Evolutionary conservation across 2,113 vertebrate genomes (phyloP).

Genomic region (Peromyscus californicus): DNA sequence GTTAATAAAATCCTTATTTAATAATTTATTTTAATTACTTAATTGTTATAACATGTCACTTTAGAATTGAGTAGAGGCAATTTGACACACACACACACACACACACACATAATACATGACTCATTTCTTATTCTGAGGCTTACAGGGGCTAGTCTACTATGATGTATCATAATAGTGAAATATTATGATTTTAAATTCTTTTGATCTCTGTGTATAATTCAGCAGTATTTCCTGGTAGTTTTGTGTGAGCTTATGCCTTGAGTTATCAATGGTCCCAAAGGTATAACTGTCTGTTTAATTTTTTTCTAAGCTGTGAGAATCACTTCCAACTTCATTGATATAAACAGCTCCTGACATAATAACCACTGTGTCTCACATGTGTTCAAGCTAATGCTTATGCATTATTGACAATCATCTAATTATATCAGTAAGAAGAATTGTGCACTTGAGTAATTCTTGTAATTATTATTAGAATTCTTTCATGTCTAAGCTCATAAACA

Average conservation of each 20-base stretch:
- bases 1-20: not conserved
- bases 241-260: not conserved
- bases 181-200: not conserved
- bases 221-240: not conserved
- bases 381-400: not conserved
- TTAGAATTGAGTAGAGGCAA: not conserved
- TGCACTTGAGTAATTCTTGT: constrained; percentile 56
- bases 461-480: constrained; percentile 63
- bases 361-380: not conserved
- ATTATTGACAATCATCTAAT: constrained; percentile 58
- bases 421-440: constrained; percentile 45
- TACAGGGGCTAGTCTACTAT: not conserved
- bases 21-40: not conserved
- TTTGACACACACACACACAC: not conserved
- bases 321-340: not conserved
- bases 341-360: not conserved
- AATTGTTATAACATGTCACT: not conserved
- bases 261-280: not conserved
- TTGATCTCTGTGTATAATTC: not conserved
- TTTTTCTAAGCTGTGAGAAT: constrained; percentile 46
- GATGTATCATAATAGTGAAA: not conserved
- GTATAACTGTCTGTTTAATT: not conserved
- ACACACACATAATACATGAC: not conserved
- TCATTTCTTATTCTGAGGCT: not conserved
- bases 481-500: constrained; percentile 49